These are phyloP conservation scores for Lagocephalus sceleratus DNA, from an alignment of 2,797 vertebrate species.

Conservation along the genomic window DNA sequence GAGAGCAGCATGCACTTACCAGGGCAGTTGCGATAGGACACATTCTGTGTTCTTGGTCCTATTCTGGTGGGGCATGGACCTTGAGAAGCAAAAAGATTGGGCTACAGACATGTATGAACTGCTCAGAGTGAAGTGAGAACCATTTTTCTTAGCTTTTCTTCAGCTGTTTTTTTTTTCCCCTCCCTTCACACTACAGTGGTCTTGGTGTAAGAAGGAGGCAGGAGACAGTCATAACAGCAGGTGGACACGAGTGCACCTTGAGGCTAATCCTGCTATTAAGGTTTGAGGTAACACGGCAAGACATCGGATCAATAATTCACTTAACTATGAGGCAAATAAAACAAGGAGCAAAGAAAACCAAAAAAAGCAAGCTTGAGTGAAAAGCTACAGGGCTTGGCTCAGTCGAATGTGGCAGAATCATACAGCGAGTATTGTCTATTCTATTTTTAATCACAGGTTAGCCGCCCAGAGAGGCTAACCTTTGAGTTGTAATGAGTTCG, in stretches of 20 bases:
- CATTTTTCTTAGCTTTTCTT: slow-evolving; percentile 24
- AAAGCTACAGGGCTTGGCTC: slow-evolving; percentile 38
- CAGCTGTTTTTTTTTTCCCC: slow-evolving; percentile 32
- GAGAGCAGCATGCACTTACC: slow-evolving; percentile 74
- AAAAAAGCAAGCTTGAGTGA: slow-evolving; percentile 20
- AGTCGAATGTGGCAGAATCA: slow-evolving; percentile 34
- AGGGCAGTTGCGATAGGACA: slow-evolving; percentile 74
- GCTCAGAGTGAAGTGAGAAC: slow-evolving; percentile 44
- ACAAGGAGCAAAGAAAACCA: slow-evolving; percentile 10
- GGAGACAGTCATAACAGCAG: slow-evolving; percentile 56
- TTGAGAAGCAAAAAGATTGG: slow-evolving; percentile 75
- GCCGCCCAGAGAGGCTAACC: slow-evolving; percentile 61
- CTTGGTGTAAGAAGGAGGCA: slow-evolving; percentile 34
- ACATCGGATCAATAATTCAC: slow-evolving; percentile 61
- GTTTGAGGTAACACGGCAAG: slow-evolving; percentile 59
- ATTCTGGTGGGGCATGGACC: slow-evolving; percentile 76
- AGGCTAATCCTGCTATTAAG: slow-evolving; percentile 65
- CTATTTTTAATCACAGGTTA: slow-evolving; percentile 61
- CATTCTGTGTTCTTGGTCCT: slow-evolving; percentile 76
- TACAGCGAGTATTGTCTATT: slow-evolving; percentile 53
- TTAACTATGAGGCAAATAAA: slow-evolving; percentile 48
- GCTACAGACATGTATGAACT: slow-evolving; percentile 69
- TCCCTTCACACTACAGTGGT: slow-evolving; percentile 11
- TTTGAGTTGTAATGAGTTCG: slow-evolving; percentile 65
- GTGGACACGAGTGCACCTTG: slow-evolving; percentile 59